phyloP scores from a whole-genome alignment of 2,113 vertebrate genomes.

The Cacatua alba region DNA sequence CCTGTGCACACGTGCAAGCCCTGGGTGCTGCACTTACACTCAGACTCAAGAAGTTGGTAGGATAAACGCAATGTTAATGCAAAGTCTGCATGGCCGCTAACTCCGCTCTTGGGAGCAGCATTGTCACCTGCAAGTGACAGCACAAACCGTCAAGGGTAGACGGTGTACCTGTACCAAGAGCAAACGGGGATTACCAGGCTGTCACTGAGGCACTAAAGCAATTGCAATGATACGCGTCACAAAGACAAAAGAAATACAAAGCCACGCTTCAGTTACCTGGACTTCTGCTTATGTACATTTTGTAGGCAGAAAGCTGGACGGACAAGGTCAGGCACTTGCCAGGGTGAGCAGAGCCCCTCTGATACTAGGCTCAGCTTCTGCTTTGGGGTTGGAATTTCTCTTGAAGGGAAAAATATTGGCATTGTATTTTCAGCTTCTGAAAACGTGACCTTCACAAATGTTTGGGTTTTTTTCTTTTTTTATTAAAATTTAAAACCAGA shows the following conservation, averaged over 20 bases:
- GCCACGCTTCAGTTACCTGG: no score
- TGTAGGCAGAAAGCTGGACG: neutral
- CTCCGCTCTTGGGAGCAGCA: neutral
- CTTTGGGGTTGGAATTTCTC: neutral
- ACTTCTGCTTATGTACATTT: fast-evolving
- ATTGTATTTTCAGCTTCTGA: neutral
- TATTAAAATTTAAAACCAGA: fast-evolving
- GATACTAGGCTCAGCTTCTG: neutral
- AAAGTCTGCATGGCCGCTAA: fast-evolving
- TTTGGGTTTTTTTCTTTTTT: neutral
- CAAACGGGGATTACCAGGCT: fast-evolving
- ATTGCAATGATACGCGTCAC: neutral
- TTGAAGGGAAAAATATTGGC: neutral
- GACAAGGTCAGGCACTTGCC: neutral
- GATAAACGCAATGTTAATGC: fast-evolving
- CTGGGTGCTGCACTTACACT: neutral
- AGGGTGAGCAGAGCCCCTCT: neutral
- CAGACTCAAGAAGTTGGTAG: no score
- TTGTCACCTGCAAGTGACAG: fast-evolving
- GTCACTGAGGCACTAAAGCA: neutral
- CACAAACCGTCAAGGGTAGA: fast-evolving
- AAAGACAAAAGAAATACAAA: neutral
- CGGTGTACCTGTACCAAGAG: neutral
- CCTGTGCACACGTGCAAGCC: neutral
- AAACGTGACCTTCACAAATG: neutral